Base-by-base conservation (phyloP, 37 sponge, comb jelly and placozoan species). In the Cliona cf. orientalis region DNA sequence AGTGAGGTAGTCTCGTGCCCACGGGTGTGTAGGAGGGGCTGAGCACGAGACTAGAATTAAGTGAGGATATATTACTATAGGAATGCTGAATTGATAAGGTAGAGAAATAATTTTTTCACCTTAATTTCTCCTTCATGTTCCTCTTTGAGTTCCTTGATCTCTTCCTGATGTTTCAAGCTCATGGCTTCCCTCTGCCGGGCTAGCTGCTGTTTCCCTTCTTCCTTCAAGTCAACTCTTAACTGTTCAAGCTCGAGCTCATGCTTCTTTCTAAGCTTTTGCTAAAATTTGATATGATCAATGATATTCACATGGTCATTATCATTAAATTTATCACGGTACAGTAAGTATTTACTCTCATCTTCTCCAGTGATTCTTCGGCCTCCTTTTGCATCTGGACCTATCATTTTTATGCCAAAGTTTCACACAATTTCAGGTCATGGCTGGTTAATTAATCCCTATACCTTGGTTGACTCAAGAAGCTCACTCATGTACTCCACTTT, bases 91-190 rank as follows among this genome's bases (percentile, higher is more conserved):
- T 14, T 23, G 39, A 38, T 7, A 41, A 3, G 44, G 2, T 39
- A 6, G 22, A 3, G 42, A 41, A 21, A 9, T 3, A 49, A 49
- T 49, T 19, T 49, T 67, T 38, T 74, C 6, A 74, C 74, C 5
- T 74, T 39, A 4, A 74, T 41, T 74, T 74, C 74, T 34, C 23
- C 5, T 39, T 74, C 44, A 33, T 74, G 74, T 9, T 49, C 74
- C 17, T 5, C 7, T 3, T 53, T 74, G 9, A 74, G 25, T 53
- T 74, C 74, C 23, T 53, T 38, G 6, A 56, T 74, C 31, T 74
- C 74, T 33, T 53, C 14, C 33, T 5, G 28, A 39, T 74, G 74
- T 26, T 55, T 4, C 5, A 6, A 2, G 4, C 2, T 55, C 74
- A 74, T 3, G 17, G 31, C 74, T 5, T 32, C 58, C 31, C 35